These are phyloP conservation scores for Macrochelys suwanniensis DNA, from an alignment of 2,797 vertebrate species.

Conservation along the genomic window DNA sequence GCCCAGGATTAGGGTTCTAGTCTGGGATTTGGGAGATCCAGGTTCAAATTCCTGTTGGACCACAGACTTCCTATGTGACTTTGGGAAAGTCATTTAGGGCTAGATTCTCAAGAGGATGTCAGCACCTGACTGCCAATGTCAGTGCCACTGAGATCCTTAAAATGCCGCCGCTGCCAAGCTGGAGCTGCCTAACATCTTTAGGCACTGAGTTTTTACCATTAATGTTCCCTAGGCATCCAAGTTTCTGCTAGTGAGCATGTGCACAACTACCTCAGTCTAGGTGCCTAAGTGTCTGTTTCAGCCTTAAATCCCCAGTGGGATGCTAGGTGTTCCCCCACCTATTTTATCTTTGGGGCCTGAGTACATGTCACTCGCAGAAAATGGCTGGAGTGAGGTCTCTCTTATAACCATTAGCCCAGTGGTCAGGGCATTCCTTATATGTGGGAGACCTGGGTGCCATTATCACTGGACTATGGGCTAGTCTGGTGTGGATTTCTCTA, in stretches of 20 bases:
- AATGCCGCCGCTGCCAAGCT: background rate
- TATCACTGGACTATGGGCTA: background rate
- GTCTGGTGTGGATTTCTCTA: background rate
- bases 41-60: background rate
- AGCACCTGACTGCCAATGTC: background rate
- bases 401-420: background rate
- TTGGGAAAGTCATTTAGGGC: background rate
- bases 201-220: too few relatives aligned
- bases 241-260: background rate
- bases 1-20: background rate
- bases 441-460: background rate
- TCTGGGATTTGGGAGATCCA: background rate
- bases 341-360: background rate
- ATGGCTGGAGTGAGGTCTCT: background rate
- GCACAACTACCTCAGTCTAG: background rate
- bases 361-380: background rate
- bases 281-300: background rate
- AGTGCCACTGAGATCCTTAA: background rate
- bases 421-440: background rate
- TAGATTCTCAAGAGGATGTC: background rate
- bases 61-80: background rate
- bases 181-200: background rate
- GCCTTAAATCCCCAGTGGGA: background rate
- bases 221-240: background rate
- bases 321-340: background rate